phyloP scores from a whole-genome alignment of 2,797 vertebrate species.

The Brachymystax lenok region DNA sequence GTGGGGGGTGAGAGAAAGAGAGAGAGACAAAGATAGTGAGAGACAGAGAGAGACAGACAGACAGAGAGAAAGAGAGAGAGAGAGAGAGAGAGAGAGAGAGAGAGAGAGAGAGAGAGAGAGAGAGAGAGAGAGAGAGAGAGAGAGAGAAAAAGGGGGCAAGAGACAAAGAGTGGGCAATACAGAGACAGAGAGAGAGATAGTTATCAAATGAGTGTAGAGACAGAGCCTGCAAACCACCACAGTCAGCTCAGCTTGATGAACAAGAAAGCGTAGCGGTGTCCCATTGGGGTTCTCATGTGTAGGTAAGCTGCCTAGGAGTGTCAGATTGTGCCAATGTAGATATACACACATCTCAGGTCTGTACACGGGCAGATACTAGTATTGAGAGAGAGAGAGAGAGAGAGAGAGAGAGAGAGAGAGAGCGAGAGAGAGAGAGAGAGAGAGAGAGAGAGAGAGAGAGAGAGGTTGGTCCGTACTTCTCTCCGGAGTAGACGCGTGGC shows the following conservation, averaged over 20 bases:
- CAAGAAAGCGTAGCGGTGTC: background rate
- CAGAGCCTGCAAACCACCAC: background rate
- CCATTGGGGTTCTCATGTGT: background rate
- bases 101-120: background rate
- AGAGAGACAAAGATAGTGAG: no score
- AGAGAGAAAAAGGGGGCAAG: no score
- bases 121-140: no score
- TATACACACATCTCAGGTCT: background rate
- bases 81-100: conserved; percentile 5
- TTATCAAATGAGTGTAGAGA: background rate
- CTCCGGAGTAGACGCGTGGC: conserved; percentile 92
- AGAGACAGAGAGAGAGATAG: background rate
- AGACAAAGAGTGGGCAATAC: conserved; percentile 5
- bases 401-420: background rate
- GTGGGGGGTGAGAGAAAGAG: no score
- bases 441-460: background rate
- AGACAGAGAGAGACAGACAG: no score
- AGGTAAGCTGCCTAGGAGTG: background rate
- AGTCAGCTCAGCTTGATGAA: background rate
- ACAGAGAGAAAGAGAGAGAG: no score
- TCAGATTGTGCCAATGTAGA: background rate
- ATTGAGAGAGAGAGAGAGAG: background rate
- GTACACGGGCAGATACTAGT: background rate
- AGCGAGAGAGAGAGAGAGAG: no score
- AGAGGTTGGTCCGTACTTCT: conserved; percentile 80